These are phyloP conservation scores for Corythoichthys intestinalis DNA, from an alignment of 2,113 vertebrate genomes.

Conservation along the genomic window DNA sequence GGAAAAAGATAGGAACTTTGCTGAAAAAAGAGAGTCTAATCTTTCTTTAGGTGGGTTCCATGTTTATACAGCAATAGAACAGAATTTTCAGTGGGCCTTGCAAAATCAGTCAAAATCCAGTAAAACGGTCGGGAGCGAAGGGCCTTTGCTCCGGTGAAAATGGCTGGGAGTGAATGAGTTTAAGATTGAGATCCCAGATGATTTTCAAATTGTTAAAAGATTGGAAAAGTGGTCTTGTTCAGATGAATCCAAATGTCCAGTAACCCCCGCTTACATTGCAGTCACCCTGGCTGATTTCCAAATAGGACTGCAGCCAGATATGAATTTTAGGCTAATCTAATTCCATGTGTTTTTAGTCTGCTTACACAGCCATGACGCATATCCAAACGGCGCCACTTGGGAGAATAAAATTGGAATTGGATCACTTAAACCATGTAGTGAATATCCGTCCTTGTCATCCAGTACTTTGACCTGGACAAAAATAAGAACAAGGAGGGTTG, in stretches of 20 bases:
- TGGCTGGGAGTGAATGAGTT: too few species aligned
- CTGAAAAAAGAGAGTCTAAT: too few species aligned
- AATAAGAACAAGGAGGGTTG: not conserved
- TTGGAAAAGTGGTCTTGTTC: not conserved
- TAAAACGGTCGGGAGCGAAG: too few species aligned
- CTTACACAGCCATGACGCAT: not conserved
- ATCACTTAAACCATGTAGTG: not conserved
- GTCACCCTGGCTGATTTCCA: not conserved
- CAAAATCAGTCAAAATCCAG: too few species aligned
- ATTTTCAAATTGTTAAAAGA: not conserved
- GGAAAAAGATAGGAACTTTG: too few species aligned
- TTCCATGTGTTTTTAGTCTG: not conserved
- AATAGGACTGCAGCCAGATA: not conserved
- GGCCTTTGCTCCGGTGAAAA: too few species aligned
- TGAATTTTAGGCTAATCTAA: not conserved
- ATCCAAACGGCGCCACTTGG: not conserved
- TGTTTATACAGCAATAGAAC: too few species aligned
- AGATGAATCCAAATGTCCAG: not conserved
- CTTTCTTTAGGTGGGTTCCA: too few species aligned
- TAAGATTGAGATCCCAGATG: not conserved
- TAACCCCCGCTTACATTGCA: not conserved
- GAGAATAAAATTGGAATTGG: not conserved
- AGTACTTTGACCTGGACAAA: not conserved
- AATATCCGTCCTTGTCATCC: not conserved
- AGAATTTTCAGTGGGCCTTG: too few species aligned